phyloP scores from a whole-genome alignment of 2,113 vertebrate species.

The Megatriorchis doriae region DNA sequence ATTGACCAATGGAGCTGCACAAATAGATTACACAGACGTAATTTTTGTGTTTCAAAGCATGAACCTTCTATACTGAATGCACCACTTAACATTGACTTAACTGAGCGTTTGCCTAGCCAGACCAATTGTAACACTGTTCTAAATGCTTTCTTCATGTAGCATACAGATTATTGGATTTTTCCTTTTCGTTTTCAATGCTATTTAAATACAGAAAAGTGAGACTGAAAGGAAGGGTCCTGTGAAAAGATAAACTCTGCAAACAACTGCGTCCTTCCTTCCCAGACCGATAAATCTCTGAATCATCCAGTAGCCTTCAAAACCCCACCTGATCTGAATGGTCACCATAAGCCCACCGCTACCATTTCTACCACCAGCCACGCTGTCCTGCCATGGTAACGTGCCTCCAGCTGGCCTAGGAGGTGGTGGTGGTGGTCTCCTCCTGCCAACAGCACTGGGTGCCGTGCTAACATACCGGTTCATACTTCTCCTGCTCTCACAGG shows the following conservation, averaged over 20 bases:
- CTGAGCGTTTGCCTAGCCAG: background rate
- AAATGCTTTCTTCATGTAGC: background rate
- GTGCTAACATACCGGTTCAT: background rate
- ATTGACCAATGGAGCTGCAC: background rate
- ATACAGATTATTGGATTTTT: background rate
- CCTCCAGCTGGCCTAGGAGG: background rate
- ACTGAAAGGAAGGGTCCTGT: background rate
- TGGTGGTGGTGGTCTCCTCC: background rate
- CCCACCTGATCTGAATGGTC: background rate
- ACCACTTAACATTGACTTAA: background rate
- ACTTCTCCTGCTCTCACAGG: background rate
- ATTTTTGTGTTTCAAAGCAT: constrained; percentile 6
- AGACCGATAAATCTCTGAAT: background rate
- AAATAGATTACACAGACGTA: background rate
- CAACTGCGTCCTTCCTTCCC: background rate
- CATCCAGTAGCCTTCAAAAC: background rate
- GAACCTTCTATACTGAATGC: background rate
- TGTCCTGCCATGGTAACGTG: background rate
- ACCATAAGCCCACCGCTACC: background rate
- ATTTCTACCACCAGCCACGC: background rate
- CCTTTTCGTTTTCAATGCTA: background rate
- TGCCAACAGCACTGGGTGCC: background rate
- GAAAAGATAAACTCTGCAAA: background rate
- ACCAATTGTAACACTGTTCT: background rate
- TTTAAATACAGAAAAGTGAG: background rate